Conservation (phyloP, 2,113 vertebrate genomes). For the Grus americana region DNA sequence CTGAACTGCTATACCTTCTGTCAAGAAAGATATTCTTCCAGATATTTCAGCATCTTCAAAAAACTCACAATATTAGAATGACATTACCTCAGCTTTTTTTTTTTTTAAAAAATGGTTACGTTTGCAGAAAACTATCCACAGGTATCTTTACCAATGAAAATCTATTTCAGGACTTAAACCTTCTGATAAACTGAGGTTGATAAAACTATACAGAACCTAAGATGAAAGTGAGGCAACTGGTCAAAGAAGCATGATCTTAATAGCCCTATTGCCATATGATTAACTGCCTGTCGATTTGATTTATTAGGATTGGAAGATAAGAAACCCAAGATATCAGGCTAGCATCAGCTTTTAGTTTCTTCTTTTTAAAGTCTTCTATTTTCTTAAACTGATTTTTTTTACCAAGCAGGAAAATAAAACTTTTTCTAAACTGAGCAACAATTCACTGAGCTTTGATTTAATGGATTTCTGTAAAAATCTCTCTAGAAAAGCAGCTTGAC, state of each 20-base stretch:
- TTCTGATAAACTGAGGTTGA: neutral
- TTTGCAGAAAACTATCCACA: neutral
- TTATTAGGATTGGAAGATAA: neutral
- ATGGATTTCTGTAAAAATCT: neutral
- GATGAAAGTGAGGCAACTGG: neutral
- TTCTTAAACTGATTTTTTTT: neutral
- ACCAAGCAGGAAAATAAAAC: neutral
- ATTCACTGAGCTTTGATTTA: neutral
- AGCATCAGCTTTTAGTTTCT: neutral
- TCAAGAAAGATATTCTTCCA: neutral
- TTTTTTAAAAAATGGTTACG: neutral
- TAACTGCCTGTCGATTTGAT: neutral
- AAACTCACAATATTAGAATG: neutral
- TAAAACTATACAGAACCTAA: neutral
- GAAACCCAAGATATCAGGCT: neutral
- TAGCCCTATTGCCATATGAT: neutral
- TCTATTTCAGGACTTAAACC: neutral
- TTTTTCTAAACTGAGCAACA: neutral
- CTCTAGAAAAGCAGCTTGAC: neutral
- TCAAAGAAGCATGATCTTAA: neutral
- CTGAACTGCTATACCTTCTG: neutral
- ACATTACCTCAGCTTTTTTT: rapidly evolving
- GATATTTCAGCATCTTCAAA: neutral
- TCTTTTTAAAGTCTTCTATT: neutral
- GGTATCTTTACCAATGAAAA: neutral